These are phyloP conservation scores for Labia minor DNA, from an alignment of 2,888 invertebrate species.

Conservation along the genomic window DNA sequence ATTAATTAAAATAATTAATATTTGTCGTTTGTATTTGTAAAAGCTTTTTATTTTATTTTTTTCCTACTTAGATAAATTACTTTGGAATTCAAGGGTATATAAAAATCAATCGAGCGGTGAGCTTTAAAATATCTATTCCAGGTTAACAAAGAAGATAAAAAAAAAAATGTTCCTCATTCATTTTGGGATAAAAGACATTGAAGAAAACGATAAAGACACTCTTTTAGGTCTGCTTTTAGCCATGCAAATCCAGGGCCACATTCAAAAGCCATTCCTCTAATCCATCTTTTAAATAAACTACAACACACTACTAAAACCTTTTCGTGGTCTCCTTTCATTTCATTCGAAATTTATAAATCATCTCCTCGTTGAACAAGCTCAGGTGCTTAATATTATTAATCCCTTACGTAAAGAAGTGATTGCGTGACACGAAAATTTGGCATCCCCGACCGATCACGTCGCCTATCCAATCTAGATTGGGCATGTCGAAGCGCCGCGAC, in stretches of 20 bases:
- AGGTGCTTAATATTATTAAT: background rate
- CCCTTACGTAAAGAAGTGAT: background rate
- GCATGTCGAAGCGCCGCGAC: constrained; percentile 8
- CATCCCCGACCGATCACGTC: background rate
- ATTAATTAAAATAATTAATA: too few species aligned
- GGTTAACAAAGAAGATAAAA: background rate
- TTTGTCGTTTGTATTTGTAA: too few species aligned
- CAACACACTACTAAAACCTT: background rate
- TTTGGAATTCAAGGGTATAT: too few species aligned
- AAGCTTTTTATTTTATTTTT: too few species aligned
- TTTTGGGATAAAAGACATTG: background rate
- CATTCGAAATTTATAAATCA: background rate
- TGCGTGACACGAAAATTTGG: constrained; percentile 2
- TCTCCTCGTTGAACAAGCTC: background rate
- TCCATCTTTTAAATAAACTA: background rate
- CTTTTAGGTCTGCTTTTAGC: background rate
- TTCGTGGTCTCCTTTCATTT: background rate
- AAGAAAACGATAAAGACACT: background rate
- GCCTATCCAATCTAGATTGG: constrained; percentile 2
- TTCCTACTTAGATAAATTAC: too few species aligned
- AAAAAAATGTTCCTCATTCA: background rate
- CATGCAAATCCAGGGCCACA: background rate
- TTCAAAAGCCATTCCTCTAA: background rate
- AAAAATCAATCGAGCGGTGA: too few species aligned
- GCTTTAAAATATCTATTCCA: too few species aligned